These are phyloP conservation scores for Alethe diademata DNA, from an alignment of 2,113 vertebrate genomes.

Conservation along the genomic window DNA sequence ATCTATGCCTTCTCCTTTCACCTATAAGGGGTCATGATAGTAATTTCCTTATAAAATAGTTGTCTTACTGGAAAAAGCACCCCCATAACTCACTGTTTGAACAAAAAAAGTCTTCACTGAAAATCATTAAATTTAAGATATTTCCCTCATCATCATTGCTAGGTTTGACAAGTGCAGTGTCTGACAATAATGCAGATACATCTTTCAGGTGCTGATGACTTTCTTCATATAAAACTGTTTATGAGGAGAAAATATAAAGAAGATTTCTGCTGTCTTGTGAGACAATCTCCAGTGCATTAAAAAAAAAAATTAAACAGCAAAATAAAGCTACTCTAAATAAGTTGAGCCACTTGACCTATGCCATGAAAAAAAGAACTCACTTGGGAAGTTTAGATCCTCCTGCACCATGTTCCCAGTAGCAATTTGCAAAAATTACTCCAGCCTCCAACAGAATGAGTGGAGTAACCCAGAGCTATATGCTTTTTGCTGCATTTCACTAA, in stretches of 20 bases:
- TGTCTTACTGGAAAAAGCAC: neutral
- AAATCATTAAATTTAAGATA: neutral
- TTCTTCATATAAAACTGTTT: neutral
- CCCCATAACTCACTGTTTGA: neutral
- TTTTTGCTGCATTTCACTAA: neutral
- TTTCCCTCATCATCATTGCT: neutral
- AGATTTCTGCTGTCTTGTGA: neutral
- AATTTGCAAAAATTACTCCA: neutral
- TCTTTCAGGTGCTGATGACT: neutral
- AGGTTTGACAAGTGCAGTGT: neutral
- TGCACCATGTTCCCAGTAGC: rapidly evolving
- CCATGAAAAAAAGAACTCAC: neutral
- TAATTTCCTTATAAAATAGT: neutral
- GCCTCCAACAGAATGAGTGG: neutral
- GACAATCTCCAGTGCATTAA: neutral
- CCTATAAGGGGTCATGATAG: neutral
- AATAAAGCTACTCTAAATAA: neutral
- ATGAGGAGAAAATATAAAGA: neutral
- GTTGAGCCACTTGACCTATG: rapidly evolving
- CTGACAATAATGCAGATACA: neutral
- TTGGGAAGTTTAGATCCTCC: neutral
- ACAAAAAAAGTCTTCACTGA: neutral
- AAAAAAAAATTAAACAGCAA: neutral
- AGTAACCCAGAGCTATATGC: neutral
- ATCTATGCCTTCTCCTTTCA: neutral